Base-by-base conservation (phyloP, 2,797 vertebrate genomes). In the Acipenser oxyrinchus region DNA sequence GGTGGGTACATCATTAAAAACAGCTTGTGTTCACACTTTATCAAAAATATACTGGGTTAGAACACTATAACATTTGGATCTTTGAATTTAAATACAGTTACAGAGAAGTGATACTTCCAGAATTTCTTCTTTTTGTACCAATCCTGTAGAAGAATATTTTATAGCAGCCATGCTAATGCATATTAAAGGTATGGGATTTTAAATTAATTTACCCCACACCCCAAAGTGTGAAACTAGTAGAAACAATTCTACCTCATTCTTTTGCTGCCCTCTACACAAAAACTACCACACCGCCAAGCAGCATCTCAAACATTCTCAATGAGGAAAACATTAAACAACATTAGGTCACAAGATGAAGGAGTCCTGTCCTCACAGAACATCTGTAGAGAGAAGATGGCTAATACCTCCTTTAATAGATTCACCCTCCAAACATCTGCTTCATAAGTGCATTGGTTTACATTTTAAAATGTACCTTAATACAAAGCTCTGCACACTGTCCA, bases 391-490 rank as follows among this genome's bases (percentile, higher is more conserved):
- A 70, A 51, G 53, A 64, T 71, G 76, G 72, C 69, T 77, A 69
- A 62, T 67, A 60, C 66, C 65, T 83, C 76, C 72, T 72, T 72
- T 10, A 69, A 83, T 71, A 74, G 74, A 77, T 53, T 50, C 51
- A 49, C 66, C 76, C 71, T 72, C 77, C 74, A 75, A 75, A 80
- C 66, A 72, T 71, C 79, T 77, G 79, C 77, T 78, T 85, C 70
- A 58, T 84, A 93, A 93, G 91, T 92, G 89, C 92, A 88, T 70
- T 78, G 82, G 85, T 83, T 86, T 82, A 79, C 77, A 83, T 79
- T 12, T 53, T 69, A 78, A 78, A 72, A 15, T 64, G 57, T 77
- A 70, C 69, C 48, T 72, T 65, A 76, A 83, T 72, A 66, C 66
- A 86, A 79, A 83, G 61, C 72, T 77, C 73, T 69, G 69, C 13